phyloP scores from a whole-genome alignment of 2,888 invertebrate genomes.

The Alcis repandata region DNA sequence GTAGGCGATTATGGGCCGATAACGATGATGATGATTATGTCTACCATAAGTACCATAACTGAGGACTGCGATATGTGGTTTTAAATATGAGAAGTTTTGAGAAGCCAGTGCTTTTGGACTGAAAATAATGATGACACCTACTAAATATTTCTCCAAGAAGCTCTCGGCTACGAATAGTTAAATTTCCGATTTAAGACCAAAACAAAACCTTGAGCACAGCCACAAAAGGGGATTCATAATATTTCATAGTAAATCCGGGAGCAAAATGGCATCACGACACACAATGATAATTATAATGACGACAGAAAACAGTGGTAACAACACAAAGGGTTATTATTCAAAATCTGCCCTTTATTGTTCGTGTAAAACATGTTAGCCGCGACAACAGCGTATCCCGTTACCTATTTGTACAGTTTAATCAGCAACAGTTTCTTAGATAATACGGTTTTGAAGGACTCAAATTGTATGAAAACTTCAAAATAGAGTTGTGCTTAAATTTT shows the following conservation, averaged over 20 bases:
- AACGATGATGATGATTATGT: too few species aligned
- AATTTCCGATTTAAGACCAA: conserved; percentile 17
- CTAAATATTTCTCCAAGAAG: neutral
- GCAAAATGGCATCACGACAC: conserved; percentile 54
- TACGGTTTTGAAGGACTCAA: neutral
- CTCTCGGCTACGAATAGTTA: neutral
- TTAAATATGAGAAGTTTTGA: too few species aligned
- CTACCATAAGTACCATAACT: too few species aligned
- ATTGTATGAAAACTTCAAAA: neutral
- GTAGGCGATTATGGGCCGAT: too few species aligned
- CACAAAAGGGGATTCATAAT: conserved; percentile 34
- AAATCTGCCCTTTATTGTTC: conserved; percentile 81
- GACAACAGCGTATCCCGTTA: conserved; percentile 70
- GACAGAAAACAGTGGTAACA: conserved; percentile 66
- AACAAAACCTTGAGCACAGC: conserved; percentile 17
- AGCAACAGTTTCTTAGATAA: conserved; percentile 17
- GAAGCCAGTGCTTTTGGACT: neutral
- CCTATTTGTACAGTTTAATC: conserved; percentile 30
- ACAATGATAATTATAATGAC: conserved; percentile 69
- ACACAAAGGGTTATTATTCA: conserved; percentile 78
- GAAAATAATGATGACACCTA: neutral
- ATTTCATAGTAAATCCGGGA: conserved; percentile 42
- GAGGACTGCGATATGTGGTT: neutral
- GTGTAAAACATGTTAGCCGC: conserved; percentile 78
- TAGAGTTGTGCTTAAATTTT: neutral